Percentiles rank a stretch among this genome's conserved stretches.
Evolutionary conservation across 1,140 invertebrate genomes (phyloP).

Genomic region (Mylabris phalerata): DNA sequence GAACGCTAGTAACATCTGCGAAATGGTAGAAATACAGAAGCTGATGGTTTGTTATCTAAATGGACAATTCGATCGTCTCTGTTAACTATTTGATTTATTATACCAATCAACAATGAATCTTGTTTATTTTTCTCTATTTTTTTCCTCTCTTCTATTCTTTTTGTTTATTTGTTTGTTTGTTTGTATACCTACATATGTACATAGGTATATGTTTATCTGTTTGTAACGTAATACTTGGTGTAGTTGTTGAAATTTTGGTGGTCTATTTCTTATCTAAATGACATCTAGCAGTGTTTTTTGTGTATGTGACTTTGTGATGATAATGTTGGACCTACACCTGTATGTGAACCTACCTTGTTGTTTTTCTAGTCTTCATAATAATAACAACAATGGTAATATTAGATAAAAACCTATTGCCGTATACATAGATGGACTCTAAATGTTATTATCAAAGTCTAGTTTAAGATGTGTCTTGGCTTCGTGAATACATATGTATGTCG

Average conservation of each 20-base stretch:
- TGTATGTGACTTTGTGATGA: constrained; percentile 22
- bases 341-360: constrained; percentile 10
- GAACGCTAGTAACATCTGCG: constrained; percentile 25
- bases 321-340: constrained; percentile 21
- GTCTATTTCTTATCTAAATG: constrained; percentile 17
- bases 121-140: too few species aligned
- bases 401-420: too few species aligned
- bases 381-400: not conserved
- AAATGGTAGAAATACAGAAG: constrained; percentile 27
- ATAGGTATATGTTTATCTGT: too few species aligned
- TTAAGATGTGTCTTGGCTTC: constrained; percentile 13
- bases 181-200: too few species aligned
- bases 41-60: constrained; percentile 27
- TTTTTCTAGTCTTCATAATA: constrained; percentile 19
- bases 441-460: too few species aligned
- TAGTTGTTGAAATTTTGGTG: too few species aligned
- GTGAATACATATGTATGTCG: constrained; percentile 17
- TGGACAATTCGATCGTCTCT: constrained; percentile 5
- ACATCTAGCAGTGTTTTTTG: constrained; percentile 14
- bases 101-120: too few species aligned
- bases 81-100: constrained; percentile 6
- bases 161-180: too few species aligned
- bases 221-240: too few species aligned
- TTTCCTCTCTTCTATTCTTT: too few species aligned
- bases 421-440: too few species aligned